Percentiles rank a stretch among this genome's conserved stretches.
phyloP scores from a whole-genome alignment of 2,888 invertebrate species.

The Acanthococcus lagerstroemiae region DNA sequence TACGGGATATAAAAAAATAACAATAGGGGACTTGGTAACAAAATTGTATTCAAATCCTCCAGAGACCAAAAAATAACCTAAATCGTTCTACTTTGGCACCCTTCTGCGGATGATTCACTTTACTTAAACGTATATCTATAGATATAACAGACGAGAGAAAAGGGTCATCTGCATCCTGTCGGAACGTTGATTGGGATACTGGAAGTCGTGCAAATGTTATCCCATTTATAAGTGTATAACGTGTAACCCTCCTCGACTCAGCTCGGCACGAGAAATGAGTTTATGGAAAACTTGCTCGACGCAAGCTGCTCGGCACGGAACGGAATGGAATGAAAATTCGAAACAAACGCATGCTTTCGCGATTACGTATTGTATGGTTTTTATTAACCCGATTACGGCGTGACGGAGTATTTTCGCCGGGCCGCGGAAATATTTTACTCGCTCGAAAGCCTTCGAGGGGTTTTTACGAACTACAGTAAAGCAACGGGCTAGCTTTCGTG shows the following conservation, averaged over 20 bases:
- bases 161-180: background rate
- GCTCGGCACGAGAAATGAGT: background rate
- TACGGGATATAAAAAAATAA: background rate
- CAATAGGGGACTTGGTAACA: conserved; percentile 1
- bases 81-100: conserved; percentile 23
- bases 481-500: too few species aligned
- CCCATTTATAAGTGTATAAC: background rate
- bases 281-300: background rate
- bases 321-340: background rate
- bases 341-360: background rate
- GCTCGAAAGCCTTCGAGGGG: background rate
- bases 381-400: background rate
- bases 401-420: background rate
- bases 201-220: background rate
- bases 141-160: background rate
- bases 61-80: conserved; percentile 23
- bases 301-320: background rate
- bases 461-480: too few species aligned
- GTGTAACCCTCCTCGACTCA: background rate
- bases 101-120: conserved; percentile 14
- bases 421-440: background rate
- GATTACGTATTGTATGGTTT: background rate
- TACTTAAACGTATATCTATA: background rate
- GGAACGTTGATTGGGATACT: background rate
- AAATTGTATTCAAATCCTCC: conserved; percentile 24